Evolutionary conservation across 2,888 invertebrate genomes (phyloP).

Genomic region (Isotomurus palustris): DNA sequence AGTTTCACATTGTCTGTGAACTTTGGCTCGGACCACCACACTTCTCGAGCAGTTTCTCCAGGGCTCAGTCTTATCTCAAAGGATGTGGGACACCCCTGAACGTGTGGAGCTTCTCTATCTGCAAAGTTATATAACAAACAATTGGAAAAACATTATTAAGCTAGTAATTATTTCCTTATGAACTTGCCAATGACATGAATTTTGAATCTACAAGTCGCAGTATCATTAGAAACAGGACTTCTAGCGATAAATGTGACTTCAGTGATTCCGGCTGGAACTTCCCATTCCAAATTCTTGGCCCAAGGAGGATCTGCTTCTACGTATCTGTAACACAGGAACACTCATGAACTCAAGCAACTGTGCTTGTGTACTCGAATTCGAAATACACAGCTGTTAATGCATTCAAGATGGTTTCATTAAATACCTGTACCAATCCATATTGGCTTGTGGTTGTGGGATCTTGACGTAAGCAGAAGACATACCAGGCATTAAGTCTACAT

Average conservation of each 20-base stretch:
- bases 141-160: not conserved
- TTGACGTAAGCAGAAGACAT: conserved; percentile 53
- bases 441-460: conserved; percentile 59
- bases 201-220: conserved; percentile 58
- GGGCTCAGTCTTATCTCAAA: conserved; percentile 58
- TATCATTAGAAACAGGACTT: conserved; percentile 56
- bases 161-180: conserved; percentile 6
- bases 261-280: conserved; percentile 59
- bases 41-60: conserved; percentile 56
- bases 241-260: conserved; percentile 59
- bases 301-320: conserved; percentile 60
- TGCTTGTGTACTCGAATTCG: not conserved
- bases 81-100: conserved; percentile 60
- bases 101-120: conserved; percentile 58
- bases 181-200: conserved; percentile 58
- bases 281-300: conserved; percentile 59
- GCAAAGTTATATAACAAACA: conserved; percentile 17
- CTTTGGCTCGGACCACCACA: conserved; percentile 63
- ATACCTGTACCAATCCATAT: conserved; percentile 62
- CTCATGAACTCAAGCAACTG: not conserved
- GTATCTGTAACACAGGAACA: conserved; percentile 53
- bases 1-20: conserved; percentile 60
- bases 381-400: not conserved
- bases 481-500: conserved; percentile 56
- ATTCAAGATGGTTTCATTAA: not conserved